These are phyloP conservation scores for Corbicula japonica DNA, from an alignment of 2,888 invertebrate genomes.

Conservation along the genomic window DNA sequence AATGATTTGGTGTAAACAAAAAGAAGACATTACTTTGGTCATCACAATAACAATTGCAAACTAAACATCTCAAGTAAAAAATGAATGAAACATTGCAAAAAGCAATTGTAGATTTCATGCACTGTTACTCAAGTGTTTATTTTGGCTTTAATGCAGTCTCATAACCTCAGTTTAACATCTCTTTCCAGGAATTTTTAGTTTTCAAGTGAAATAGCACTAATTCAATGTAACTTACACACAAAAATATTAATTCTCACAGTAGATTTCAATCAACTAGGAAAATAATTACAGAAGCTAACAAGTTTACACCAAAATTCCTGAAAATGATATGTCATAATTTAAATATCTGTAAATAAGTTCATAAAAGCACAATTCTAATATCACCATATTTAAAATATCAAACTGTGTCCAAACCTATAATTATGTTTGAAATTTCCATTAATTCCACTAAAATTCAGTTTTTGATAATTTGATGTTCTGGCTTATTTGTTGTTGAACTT, in stretches of 20 bases:
- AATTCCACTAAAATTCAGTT: too few species aligned
- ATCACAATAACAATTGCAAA: too few species aligned
- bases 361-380: constrained; percentile 34
- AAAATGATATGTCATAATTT: constrained; percentile 11
- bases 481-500: too few species aligned
- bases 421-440: too few species aligned
- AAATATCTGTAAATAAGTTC: constrained; percentile 20
- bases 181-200: constrained; percentile 41
- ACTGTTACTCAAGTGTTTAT: neutral
- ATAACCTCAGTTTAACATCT: constrained; percentile 30
- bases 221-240: neutral
- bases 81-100: too few species aligned
- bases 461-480: too few species aligned
- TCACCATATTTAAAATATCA: too few species aligned
- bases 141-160: constrained; percentile 20
- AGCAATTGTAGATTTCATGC: constrained; percentile 5
- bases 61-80: too few species aligned
- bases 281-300: neutral
- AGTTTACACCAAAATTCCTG: constrained; percentile 44
- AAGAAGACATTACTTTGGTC: too few species aligned
- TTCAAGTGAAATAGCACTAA: neutral
- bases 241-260: neutral
- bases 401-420: too few species aligned
- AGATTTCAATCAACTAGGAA: neutral
- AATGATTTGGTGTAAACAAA: too few species aligned